Base-by-base conservation (phyloP, 2,113 vertebrate species). In the Eudyptes chrysolophus region DNA sequence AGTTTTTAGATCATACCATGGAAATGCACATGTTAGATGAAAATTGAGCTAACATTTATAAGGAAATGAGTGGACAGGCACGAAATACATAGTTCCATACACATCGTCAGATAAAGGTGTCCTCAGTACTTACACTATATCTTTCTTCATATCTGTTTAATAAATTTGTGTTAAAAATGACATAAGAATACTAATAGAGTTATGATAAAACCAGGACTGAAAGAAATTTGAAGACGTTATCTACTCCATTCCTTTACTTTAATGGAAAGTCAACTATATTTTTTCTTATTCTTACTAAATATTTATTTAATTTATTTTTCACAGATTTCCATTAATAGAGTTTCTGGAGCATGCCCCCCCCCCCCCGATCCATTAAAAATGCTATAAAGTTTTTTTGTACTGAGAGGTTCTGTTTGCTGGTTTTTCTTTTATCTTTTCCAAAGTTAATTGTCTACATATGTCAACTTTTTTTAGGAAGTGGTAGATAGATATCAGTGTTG, bases 261-360 rank as follows among this genome's bases (percentile, higher is more conserved):
- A 85, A 57, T 34, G 2, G 1, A 77, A 54, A 26, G 3, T 42
- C 17, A 79, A 34, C 4, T 62, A 9, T 55, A 46, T 76, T 86
- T 86, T 42, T 36, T 55, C 42, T 4, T 64, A 10, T 55, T 42
- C 5, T 82, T 88, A 49, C 6, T 48, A 96, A 30, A 40, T 65
- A 5, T n/a, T 49, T 74, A 22, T 52, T 48, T 58, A 32, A 60
- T 46, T 79, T 52, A 25, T 36, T 8, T 54, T 79, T 54, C 70
- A 36, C 9, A 62, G 7, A 66, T 60, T 89, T 62, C 27, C 15
- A 48, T 25, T 60, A 51, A 25, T 40, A 12, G 21, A 64, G 4
- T 38, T 11, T 52, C 30, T 78, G 16, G 13, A 89, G 2, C 4
- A 34, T 16, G 3, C 6, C 0, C 1, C 8, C 19, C 10, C 6